Base-by-base conservation (phyloP, 2,113 vertebrate species). In the Cynocephalus volans region DNA sequence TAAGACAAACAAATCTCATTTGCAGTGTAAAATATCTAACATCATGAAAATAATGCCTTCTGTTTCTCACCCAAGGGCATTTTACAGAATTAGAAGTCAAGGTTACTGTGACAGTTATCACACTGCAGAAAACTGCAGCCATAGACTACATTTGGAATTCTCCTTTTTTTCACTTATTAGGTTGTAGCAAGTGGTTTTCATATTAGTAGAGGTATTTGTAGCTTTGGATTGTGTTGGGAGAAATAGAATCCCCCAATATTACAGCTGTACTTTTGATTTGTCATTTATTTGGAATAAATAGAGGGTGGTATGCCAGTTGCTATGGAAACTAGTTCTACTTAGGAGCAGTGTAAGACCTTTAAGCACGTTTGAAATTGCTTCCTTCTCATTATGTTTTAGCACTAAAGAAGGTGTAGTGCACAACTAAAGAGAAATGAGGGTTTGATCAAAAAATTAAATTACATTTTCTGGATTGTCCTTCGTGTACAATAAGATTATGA, bases 221-320 rank as follows among this genome's bases (percentile, higher is more conserved):
- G 93, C 81, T 87, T 93, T 76, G 65, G 33, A 96, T 93, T 80
- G 77, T 89, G 19, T 92, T 90, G 60, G 86, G 96, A 96, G 97
- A 95, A 96, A 76, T 18, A 91, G 92, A 96, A 96, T 97, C 77
- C 72, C 31, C 72, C 0, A 24, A 31, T 97, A 52, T 95, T 93
- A 97, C 95, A 93, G 96, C 98, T 97, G 98, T 76, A 48, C 96
- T 77, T 97, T 96, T 97, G 95, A 96, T 96, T 96, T 91, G 97
- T 97, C 96, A 64, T 98, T 98, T 97, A 96, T 97, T 97, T n/a
- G 86, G 96, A 97, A 83, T 81, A 96, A 97, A 91, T 82, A 94
- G 97, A 94, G 97, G 97, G 84, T 82, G 95, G 95, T 92, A 93
- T 91, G 98, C 97, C 96, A 64, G 98, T 99, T 98, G 97, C 96